Evolutionary conservation across 2,888 invertebrate genomes (phyloP), one percentile per base, ranked within the genome.

Genomic region (Drosophila percnosoma): DNA sequence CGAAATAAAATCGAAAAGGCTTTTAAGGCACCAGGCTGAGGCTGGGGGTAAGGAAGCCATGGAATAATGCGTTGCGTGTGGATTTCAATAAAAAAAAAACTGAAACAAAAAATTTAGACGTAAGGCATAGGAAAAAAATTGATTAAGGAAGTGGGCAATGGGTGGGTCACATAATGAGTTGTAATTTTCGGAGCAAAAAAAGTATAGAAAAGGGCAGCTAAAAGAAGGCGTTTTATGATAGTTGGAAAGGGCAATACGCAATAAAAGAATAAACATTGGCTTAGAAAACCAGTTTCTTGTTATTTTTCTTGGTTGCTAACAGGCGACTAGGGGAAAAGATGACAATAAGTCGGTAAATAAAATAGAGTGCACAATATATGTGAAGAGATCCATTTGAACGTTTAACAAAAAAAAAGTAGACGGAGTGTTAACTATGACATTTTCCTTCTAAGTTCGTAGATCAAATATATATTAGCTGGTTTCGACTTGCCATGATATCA

Each of bases 51-150:
- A n/a, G 11, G 10, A 54, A 55, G 67, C 52, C 61, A 64, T 59
- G 55, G 54, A 42, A 40, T 53, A 64, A 51, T 64, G 27, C 52
- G 65, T 79, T 81, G 83, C 88, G 88, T 83, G 84, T 68, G 48
- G 70, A 67, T 80, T 83, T 73, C 87, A 81, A 83, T 83, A 78
- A 69, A 80, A 82, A 77, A 80, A 63, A 42, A 53, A 63, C 31
- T 54, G 57, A 59, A 62, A 63, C 45, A 64, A 74, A 78, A 24
- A 73, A 65, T 68, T 80, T 71, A 70, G 73, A 70, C 60, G 65
- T 69, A 78, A 78, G 71, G 75, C 75, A 53, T 38, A 27, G 34
- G 52, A 55, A 52, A 61, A 45, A 24, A 57, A 67, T 53, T 53
- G 49, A 21, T 33, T 36, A 51, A 60, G 38, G 38, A 34, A 51